Evolutionary conservation across 2,888 invertebrate genomes (phyloP).

Genomic region (Pandemis corylana): DNA sequence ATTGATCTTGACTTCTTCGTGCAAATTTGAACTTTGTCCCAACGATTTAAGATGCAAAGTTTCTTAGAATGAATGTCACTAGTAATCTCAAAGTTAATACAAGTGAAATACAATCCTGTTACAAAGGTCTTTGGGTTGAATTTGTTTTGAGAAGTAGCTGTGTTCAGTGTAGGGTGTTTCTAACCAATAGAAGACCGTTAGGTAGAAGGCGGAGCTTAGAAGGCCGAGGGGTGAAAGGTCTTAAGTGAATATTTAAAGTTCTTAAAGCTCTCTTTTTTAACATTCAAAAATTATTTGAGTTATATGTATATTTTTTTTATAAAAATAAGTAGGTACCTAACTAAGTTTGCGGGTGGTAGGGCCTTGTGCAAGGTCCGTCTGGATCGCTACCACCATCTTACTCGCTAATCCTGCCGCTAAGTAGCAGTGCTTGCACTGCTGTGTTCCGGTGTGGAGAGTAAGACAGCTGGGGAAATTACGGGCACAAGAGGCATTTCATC

Average conservation of each 20-base stretch:
- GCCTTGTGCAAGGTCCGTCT: too few species aligned
- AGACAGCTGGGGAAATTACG: too few species aligned
- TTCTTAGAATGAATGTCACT: too few species aligned
- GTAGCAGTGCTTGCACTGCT: too few species aligned
- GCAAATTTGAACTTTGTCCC: neutral
- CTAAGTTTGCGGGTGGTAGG: too few species aligned
- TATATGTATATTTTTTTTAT: too few species aligned
- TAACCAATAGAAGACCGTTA: slow-evolving; percentile 7
- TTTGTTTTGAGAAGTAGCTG: neutral
- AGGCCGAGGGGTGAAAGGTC: neutral
- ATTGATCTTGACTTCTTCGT: neutral
- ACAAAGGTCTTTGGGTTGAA: neutral
- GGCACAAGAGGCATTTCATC: too few species aligned
- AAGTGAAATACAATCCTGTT: neutral
- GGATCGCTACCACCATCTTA: too few species aligned
- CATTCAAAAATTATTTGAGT: neutral
- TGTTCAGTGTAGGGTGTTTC: neutral
- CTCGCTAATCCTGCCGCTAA: too few species aligned
- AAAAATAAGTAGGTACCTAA: too few species aligned
- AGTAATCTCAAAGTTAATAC: neutral
- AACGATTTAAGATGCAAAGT: neutral
- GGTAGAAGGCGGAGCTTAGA: neutral
- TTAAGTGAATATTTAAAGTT: neutral
- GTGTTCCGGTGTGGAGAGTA: too few species aligned
- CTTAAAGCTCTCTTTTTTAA: neutral